Evolutionary conservation across 2,113 vertebrate species (phyloP).

Genomic region (Poeciliopsis occidentalis): DNA sequence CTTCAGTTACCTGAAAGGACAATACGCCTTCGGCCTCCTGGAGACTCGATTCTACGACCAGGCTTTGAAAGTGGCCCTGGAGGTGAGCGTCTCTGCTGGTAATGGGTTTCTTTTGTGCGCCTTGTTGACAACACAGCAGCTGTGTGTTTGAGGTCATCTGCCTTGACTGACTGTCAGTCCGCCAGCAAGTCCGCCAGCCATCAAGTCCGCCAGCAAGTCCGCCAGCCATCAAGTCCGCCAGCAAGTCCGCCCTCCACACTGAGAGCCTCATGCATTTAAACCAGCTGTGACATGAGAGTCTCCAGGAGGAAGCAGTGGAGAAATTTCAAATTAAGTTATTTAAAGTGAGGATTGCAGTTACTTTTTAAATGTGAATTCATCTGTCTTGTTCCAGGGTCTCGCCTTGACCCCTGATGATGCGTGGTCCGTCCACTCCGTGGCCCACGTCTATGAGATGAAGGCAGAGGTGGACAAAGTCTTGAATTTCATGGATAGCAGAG

Average conservation of each 20-base stretch:
- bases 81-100: slow-evolving; percentile 78
- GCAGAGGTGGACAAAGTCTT: slow-evolving; percentile 86
- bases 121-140: not conserved
- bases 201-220: slow-evolving; percentile 25
- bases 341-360: slow-evolving; percentile 1
- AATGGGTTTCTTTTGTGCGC: not conserved
- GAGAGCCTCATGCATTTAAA: slow-evolving; percentile 21
- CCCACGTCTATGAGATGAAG: slow-evolving; percentile 94
- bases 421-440: slow-evolving; percentile 89
- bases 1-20: slow-evolving; percentile 89
- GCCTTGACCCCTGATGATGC: slow-evolving; percentile 82
- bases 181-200: slow-evolving; percentile 24
- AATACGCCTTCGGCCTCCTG: slow-evolving; percentile 91
- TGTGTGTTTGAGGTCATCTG: not conserved
- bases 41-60: slow-evolving; percentile 88
- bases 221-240: slow-evolving; percentile 21
- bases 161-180: slow-evolving; percentile 10
- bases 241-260: slow-evolving; percentile 22
- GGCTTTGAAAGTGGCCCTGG: slow-evolving; percentile 88
- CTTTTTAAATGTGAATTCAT: not conserved
- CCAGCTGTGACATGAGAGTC: slow-evolving; percentile 3
- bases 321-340: slow-evolving; percentile 8
- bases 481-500: slow-evolving; percentile 86
- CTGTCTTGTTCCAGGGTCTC: slow-evolving; percentile 81
- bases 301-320: not conserved